These are phyloP conservation scores for Acanthoscelides obtectus DNA, from an alignment of 2,888 invertebrate genomes.

Conservation along the genomic window DNA sequence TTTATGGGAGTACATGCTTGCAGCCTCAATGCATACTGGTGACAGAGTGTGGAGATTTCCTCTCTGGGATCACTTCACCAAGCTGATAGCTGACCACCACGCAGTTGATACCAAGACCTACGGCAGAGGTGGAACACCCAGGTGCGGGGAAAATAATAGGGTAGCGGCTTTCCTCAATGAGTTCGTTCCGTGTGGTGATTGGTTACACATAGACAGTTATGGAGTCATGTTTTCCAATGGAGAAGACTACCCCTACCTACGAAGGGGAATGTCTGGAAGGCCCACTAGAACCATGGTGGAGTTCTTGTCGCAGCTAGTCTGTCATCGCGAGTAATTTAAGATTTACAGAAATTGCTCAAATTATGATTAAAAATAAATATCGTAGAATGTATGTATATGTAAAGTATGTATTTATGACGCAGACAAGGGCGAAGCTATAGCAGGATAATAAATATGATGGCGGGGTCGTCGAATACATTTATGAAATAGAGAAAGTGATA, in stretches of 20 bases:
- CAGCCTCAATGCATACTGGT: constrained; percentile 68
- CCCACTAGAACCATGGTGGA: constrained; percentile 70
- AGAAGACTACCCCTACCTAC: constrained; percentile 48
- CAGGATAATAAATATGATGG: too few relatives aligned
- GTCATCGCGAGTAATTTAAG: constrained; percentile 39
- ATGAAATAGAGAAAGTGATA: too few relatives aligned
- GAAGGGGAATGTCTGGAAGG: constrained; percentile 67
- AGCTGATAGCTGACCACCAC: constrained; percentile 51
- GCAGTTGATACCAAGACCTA: constrained; percentile 46
- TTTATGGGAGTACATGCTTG: constrained; percentile 62
- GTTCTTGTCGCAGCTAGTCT: constrained; percentile 58
- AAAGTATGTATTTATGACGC: not conserved
- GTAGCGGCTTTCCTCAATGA: constrained; percentile 75
- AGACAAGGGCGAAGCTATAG: too few relatives aligned
- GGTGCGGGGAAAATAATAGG: constrained; percentile 63
- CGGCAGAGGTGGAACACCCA: constrained; percentile 46
- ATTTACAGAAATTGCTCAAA: not conserved
- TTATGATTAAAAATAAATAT: too few relatives aligned
- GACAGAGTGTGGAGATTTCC: constrained; percentile 83
- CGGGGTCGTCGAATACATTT: too few relatives aligned
- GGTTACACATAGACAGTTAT: constrained; percentile 79
- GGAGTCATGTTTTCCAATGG: constrained; percentile 70
- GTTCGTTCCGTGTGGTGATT: constrained; percentile 64
- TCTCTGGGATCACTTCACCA: constrained; percentile 66
- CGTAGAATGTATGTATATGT: too few relatives aligned